phyloP scores from a whole-genome alignment of 2,113 vertebrate genomes.

The Pelusios castaneus region DNA sequence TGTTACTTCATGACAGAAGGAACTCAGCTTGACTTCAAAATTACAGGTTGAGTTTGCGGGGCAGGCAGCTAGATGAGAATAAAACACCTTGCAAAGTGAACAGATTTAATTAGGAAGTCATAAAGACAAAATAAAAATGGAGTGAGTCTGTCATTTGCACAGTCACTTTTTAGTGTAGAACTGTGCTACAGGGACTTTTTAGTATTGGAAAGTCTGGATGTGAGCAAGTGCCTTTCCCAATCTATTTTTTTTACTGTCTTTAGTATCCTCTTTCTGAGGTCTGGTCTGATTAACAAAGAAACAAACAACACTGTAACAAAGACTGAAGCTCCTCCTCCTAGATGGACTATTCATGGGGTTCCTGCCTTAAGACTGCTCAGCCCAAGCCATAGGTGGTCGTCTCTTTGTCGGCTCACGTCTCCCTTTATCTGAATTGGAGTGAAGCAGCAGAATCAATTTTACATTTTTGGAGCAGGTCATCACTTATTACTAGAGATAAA shows the following conservation, averaged over 20 bases:
- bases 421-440: background rate
- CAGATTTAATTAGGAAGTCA: background rate
- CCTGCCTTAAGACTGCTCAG: background rate
- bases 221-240: background rate
- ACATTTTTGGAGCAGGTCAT: background rate
- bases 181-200: background rate
- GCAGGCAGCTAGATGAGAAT: background rate
- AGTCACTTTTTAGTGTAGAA: background rate
- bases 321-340: background rate
- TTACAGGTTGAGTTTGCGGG: background rate
- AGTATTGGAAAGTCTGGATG: background rate
- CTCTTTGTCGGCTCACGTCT: background rate
- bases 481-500: background rate
- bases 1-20: background rate
- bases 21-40: accelerated
- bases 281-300: background rate
- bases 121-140: background rate
- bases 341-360: background rate
- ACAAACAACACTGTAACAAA: background rate
- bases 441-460: background rate
- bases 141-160: background rate
- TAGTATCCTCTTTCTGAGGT: background rate
- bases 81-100: background rate
- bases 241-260: background rate
- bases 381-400: background rate